Percentiles rank a stretch among this genome's conserved stretches.
These are phyloP conservation scores for Diloba caeruleocephala DNA, from an alignment of 2,888 invertebrate genomes.

Conservation along the genomic window DNA sequence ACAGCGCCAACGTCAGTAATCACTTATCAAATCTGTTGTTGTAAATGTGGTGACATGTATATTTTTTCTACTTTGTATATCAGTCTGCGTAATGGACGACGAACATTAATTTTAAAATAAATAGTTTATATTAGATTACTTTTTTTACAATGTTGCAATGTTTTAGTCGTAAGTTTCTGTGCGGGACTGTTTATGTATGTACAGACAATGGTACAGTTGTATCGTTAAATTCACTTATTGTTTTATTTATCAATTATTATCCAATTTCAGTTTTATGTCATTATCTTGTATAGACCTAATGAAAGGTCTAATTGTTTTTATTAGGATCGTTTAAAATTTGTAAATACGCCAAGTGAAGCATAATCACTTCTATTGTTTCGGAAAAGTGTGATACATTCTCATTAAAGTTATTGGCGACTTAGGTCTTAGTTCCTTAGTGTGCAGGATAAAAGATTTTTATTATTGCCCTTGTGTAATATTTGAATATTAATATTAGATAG, in stretches of 20 bases:
- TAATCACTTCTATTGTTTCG: conserved; percentile 46
- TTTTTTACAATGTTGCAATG: conserved; percentile 80
- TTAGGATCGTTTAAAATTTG: conserved; percentile 58
- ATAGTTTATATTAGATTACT: conserved; percentile 70
- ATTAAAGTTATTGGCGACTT: conserved; percentile 47
- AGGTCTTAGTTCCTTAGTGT: conserved; percentile 56
- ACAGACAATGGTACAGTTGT: conserved; percentile 64
- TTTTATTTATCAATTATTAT: conserved; percentile 53
- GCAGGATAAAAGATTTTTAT: conserved; percentile 56
- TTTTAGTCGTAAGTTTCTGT: conserved; percentile 71
- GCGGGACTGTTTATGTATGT: conserved; percentile 75
- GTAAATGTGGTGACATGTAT: conserved; percentile 81
- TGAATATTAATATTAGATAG: conserved; percentile 63
- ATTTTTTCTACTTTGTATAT: conserved; percentile 87
- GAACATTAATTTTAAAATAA: conserved; percentile 68
- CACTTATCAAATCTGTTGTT: conserved; percentile 58
- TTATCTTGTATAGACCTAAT: conserved; percentile 14
- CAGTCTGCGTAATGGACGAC: conserved; percentile 69
- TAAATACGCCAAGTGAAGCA: conserved; percentile 75
- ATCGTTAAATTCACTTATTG: conserved; percentile 54
- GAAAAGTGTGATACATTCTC: conserved; percentile 52
- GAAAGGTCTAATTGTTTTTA: conserved; percentile 35
- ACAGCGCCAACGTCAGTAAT: conserved; percentile 22
- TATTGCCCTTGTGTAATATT: conserved; percentile 70
- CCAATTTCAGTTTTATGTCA: conserved; percentile 23